Percentiles rank a stretch among this genome's conserved stretches.
Evolutionary conservation across 2,113 vertebrate species (phyloP).

Genomic region (Junco hyemalis): DNA sequence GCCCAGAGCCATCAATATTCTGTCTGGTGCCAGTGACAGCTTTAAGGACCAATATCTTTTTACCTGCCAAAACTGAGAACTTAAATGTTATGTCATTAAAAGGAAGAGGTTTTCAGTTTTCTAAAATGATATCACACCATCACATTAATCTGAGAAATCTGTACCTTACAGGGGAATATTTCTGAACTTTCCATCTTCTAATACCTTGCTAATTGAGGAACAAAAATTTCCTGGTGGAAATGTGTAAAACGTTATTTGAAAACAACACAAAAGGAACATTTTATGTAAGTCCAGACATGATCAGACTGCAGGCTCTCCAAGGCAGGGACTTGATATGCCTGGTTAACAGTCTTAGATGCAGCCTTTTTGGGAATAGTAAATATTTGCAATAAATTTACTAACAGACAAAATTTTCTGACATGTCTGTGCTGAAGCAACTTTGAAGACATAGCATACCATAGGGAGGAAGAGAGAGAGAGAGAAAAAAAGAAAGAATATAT

Average conservation of each 20-base stretch:
- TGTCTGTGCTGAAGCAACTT: neutral
- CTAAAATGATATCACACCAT: neutral
- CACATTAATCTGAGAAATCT: neutral
- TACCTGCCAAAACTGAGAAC: neutral
- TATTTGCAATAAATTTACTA: neutral
- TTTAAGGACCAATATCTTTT: slow-evolving; percentile 27
- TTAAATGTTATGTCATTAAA: neutral
- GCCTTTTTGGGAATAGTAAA: neutral
- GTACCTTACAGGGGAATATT: neutral
- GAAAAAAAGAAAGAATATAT: neutral
- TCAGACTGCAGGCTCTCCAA: neutral
- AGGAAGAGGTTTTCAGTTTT: neutral
- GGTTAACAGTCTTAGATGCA: neutral
- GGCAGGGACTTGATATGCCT: neutral
- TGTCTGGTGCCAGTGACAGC: neutral
- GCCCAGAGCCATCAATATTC: slow-evolving; percentile 16
- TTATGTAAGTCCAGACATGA: neutral
- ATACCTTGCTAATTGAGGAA: neutral
- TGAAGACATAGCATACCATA: neutral
- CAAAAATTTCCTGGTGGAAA: neutral
- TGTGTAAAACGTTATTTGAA: neutral
- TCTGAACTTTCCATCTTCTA: neutral
- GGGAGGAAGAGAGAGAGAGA: neutral
- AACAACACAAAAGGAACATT: neutral
- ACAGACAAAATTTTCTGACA: neutral